These are phyloP conservation scores for Lamellibrachia columna DNA, from an alignment of 2,888 invertebrate species.

Conservation along the genomic window DNA sequence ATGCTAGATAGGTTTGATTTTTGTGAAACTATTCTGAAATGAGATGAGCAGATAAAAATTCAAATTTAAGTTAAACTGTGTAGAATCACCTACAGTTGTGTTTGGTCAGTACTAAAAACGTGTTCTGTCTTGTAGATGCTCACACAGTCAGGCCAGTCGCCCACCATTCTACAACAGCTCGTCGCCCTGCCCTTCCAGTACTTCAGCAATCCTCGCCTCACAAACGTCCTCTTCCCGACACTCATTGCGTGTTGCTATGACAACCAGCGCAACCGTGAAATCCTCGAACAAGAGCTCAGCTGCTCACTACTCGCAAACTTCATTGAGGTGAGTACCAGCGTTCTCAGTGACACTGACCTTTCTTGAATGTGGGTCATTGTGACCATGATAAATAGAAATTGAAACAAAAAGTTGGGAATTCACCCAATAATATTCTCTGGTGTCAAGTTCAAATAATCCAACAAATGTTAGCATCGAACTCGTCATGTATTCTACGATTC, in stretches of 20 bases:
- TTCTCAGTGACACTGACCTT: neutral
- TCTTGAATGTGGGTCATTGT: neutral
- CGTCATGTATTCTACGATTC: neutral
- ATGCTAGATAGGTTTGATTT: no score
- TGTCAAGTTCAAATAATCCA: neutral
- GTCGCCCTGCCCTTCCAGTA: neutral
- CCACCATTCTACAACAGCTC: no score
- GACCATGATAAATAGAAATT: neutral
- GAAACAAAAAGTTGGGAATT: neutral
- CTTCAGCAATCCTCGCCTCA: constrained; percentile 80
- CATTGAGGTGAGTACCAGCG: constrained; percentile 61
- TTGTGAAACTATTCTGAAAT: no score
- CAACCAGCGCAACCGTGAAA: constrained; percentile 67
- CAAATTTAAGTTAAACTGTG: no score
- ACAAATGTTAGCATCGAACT: neutral
- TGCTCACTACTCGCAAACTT: constrained; percentile 66
- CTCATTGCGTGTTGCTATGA: constrained; percentile 71
- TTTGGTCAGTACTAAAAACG: neutral
- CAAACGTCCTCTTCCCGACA: constrained; percentile 81
- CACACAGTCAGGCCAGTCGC: neutral
- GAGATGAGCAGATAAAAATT: no score
- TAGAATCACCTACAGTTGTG: no score
- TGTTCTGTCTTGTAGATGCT: constrained; percentile 71
- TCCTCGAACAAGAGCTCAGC: constrained; percentile 78
- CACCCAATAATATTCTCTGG: neutral